Conservation (phyloP, 2,113 vertebrate genomes). For the Ciconia boyciana region DNA sequence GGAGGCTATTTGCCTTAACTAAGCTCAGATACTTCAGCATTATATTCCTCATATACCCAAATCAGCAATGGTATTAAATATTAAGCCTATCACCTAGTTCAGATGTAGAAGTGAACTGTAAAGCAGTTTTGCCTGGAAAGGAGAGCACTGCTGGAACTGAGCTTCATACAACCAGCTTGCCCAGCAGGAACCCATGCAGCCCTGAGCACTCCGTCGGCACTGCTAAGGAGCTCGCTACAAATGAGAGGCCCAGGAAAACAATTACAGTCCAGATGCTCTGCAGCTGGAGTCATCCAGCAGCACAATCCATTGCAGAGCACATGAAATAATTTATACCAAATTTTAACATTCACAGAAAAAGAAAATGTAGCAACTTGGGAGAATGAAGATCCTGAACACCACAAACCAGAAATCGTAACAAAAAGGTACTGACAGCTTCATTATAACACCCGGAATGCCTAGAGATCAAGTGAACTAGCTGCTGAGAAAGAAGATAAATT, state of each 20-base stretch:
- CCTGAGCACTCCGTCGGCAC: accelerated
- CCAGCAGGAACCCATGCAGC: background rate
- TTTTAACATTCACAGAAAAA: background rate
- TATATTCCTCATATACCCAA: background rate
- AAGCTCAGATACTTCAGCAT: background rate
- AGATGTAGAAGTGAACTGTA: background rate
- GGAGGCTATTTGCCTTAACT: background rate
- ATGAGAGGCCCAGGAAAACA: background rate
- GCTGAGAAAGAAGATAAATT: background rate
- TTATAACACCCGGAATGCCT: background rate
- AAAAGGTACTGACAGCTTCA: background rate
- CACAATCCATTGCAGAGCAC: background rate
- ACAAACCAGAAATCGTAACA: background rate
- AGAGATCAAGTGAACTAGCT: background rate
- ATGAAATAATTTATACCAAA: background rate
- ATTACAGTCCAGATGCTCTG: slow-evolving; percentile 13
- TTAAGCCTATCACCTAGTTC: background rate
- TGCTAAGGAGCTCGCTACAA: background rate
- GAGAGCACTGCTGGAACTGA: background rate
- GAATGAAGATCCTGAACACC: background rate
- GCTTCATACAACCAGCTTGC: background rate
- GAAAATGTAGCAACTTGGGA: background rate
- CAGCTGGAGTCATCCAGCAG: slow-evolving; percentile 16
- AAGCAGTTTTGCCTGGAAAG: background rate
- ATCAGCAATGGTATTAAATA: background rate